Evolutionary conservation across 2,888 invertebrate genomes (phyloP).

Genomic region (Heteropelma amictum): DNA sequence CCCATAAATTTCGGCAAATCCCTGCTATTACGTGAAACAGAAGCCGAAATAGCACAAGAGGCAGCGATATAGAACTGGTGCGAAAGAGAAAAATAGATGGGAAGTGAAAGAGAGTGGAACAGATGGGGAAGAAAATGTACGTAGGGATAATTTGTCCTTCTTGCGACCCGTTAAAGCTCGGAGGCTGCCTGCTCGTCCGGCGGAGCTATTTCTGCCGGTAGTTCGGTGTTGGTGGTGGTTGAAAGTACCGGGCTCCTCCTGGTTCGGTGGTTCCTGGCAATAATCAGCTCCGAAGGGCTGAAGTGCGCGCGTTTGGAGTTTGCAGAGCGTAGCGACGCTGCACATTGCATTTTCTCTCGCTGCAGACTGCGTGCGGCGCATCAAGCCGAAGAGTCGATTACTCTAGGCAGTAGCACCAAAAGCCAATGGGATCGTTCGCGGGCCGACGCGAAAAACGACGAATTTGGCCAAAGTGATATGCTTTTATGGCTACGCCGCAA

Average conservation of each 20-base stretch:
- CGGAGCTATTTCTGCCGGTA: constrained; percentile 21
- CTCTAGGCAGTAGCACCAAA: constrained; percentile 54
- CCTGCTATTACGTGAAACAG: constrained; percentile 64
- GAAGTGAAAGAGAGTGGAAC: not conserved
- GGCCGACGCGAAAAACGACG: constrained; percentile 1
- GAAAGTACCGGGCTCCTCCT: not conserved
- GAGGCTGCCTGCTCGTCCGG: constrained; percentile 38
- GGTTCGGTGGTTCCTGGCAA: constrained; percentile 6
- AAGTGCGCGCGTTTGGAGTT: constrained; percentile 30
- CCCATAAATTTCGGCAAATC: constrained; percentile 68
- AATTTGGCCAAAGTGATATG: constrained; percentile 29
- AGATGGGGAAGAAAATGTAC: constrained; percentile 23
- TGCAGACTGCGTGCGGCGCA: constrained; percentile 34
- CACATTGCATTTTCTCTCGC: constrained; percentile 37
- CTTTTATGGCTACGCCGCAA: too few relatives aligned
- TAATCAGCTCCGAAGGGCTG: constrained; percentile 4
- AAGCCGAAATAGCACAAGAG: constrained; percentile 22
- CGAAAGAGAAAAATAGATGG: constrained; percentile 9
- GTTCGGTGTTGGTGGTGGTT: constrained; percentile 1
- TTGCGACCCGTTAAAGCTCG: constrained; percentile 57
- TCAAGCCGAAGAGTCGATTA: not conserved
- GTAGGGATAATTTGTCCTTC: constrained; percentile 65
- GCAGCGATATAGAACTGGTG: constrained; percentile 7
- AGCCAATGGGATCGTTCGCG: constrained; percentile 63
- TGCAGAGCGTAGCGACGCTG: constrained; percentile 40